These are phyloP conservation scores for Goniozus legneri DNA, from an alignment of 1,140 invertebrate species.

Conservation along the genomic window DNA sequence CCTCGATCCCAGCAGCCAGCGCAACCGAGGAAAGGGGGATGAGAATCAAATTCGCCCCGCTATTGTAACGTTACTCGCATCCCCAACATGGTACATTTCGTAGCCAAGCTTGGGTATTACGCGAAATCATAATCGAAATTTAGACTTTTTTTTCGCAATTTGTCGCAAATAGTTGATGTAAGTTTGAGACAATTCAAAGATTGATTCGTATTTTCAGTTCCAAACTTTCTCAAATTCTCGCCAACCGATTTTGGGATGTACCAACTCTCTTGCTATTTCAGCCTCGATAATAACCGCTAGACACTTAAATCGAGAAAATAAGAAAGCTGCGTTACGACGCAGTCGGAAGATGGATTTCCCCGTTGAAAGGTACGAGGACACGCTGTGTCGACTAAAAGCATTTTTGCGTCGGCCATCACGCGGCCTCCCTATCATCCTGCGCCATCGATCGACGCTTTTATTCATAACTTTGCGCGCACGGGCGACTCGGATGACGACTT, in stretches of 20 bases:
- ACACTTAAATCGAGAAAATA: slow-evolving; percentile 16
- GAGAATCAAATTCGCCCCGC: slow-evolving; percentile 22
- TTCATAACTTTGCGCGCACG: slow-evolving; percentile 35
- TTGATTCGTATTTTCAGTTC: too few relatives aligned
- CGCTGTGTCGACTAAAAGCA: slow-evolving; percentile 50
- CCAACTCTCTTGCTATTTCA: too few relatives aligned
- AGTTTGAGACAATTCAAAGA: too few relatives aligned
- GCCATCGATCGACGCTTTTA: slow-evolving; percentile 45
- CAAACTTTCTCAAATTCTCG: too few relatives aligned
- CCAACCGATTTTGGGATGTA: too few relatives aligned
- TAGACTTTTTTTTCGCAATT: too few relatives aligned
- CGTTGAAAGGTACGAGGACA: slow-evolving; percentile 26
- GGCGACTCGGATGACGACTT: not conserved
- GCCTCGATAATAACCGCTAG: too few relatives aligned
- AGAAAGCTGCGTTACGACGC: slow-evolving; percentile 17
- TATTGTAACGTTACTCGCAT: slow-evolving; percentile 18
- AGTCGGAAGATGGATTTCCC: slow-evolving; percentile 24
- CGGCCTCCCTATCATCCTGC: slow-evolving; percentile 43
- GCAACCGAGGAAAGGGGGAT: slow-evolving; percentile 8
- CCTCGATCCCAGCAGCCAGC: too few relatives aligned
- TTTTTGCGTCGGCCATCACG: slow-evolving; percentile 50
- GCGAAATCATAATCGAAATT: too few relatives aligned
- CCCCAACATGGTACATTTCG: too few relatives aligned
- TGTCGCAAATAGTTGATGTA: too few relatives aligned
- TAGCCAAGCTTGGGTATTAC: too few relatives aligned